phyloP scores from a whole-genome alignment of 1,140 invertebrate species.

The Lordiphosa stackelbergi region DNA sequence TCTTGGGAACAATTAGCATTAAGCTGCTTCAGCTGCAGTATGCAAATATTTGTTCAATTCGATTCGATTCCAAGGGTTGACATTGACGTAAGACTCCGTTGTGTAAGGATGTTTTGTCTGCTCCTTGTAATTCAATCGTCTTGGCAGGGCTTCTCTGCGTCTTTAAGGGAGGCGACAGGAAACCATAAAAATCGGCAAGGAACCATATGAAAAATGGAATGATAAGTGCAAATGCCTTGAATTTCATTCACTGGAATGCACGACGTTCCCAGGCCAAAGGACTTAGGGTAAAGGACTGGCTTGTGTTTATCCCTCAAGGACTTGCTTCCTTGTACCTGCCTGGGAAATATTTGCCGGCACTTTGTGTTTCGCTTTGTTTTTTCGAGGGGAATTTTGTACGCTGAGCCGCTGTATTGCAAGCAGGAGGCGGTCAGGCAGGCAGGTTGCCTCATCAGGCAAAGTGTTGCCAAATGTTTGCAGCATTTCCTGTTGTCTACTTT shows the following conservation, averaged over 20 bases:
- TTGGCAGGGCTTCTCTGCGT: constrained; percentile 54
- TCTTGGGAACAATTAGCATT: no score
- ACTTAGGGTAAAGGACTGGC: constrained; percentile 35
- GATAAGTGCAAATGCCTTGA: constrained; percentile 62
- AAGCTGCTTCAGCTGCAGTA: not conserved
- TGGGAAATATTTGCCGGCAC: constrained; percentile 56
- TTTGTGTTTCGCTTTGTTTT: constrained; percentile 45
- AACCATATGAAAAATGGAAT: constrained; percentile 60
- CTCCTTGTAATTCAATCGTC: constrained; percentile 60
- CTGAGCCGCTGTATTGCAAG: constrained; percentile 10
- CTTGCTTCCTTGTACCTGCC: constrained; percentile 58
- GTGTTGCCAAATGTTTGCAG: constrained; percentile 72
- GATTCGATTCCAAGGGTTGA: constrained; percentile 27
- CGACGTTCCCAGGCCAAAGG: constrained; percentile 43
- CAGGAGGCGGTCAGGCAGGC: not conserved
- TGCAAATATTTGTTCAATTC: constrained; percentile 40
- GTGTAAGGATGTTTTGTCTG: constrained; percentile 26
- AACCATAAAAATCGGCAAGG: constrained; percentile 68
- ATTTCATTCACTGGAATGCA: constrained; percentile 67
- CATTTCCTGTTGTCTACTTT: constrained; percentile 66
- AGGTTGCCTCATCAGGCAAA: constrained; percentile 38
- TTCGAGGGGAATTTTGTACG: constrained; percentile 39
- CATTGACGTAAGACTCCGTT: constrained; percentile 32
- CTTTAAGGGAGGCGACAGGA: constrained; percentile 59
- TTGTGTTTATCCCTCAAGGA: constrained; percentile 46